Base-by-base conservation (phyloP, 1,140 invertebrate genomes). In the Lucilia cuprina region DNA sequence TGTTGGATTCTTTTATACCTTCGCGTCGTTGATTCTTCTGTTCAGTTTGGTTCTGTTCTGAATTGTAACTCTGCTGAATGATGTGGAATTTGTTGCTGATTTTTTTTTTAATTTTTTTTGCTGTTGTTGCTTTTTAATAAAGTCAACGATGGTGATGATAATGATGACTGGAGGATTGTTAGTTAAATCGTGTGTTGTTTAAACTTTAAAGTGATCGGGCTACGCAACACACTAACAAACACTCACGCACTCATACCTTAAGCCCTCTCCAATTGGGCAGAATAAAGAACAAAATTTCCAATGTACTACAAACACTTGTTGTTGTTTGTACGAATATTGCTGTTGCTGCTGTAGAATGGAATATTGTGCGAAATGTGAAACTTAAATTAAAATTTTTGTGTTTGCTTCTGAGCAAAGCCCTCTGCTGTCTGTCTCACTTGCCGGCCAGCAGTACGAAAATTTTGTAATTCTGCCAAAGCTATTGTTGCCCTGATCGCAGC, bases 51-150 rank as follows among this genome's bases (percentile, higher is more conserved):
- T 60, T 60, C 47, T 80, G 77, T 80, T 80, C 77, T 80, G 77
- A 80, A 80, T 77, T 80, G 77, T 49, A 80, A 80, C 30, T n/a
- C 34, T 21, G 77, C 47, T 49, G 77, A 80, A 80, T 80, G 74
- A 13, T 77, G 74, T 35, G 14, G 50, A 55, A 17, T 55, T 17
- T 70, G 10, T 70, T 70, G 19, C n/a, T 60, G 17, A 60, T 60
- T 60, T 60, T 60, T 60, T 60, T 13, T 60, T 60, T 60, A 12
- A n/a, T 60, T 60, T 14, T 55, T 55, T 14, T 60, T 60, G 50
- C 14, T 60, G 14, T 60, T 60, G 55, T 60, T 41, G 10, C 41
- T 41, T n/a, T 60, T 60, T n/a, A 60, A n/a, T 60, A 14, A 60
- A 14, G 55, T 60, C n/a, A 14, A 21, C n/a, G 65, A 70, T 70